These are phyloP conservation scores for Dicaeum eximium DNA, from an alignment of 2,113 vertebrate genomes.

Conservation along the genomic window DNA sequence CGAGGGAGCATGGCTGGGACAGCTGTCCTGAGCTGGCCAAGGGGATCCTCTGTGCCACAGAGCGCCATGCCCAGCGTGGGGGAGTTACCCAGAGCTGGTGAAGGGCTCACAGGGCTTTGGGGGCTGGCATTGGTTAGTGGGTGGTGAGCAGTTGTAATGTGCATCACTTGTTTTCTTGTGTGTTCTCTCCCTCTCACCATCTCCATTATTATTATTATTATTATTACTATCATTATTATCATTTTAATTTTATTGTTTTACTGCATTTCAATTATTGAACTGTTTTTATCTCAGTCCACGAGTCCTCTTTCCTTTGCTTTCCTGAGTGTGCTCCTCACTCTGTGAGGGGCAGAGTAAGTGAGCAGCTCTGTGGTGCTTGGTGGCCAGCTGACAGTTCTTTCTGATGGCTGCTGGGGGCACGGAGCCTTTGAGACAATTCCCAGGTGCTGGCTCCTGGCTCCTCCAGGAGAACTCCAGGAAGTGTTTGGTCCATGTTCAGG, in stretches of 20 bases:
- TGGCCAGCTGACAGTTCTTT: neutral
- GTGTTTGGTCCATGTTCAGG: neutral
- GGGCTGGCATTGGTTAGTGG: neutral
- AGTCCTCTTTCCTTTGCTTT: neutral
- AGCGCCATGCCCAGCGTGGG: neutral
- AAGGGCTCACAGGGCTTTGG: neutral
- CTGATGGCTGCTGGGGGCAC: neutral
- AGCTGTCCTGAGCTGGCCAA: neutral
- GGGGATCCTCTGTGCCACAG: accelerated
- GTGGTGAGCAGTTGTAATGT: neutral
- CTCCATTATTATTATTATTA: neutral
- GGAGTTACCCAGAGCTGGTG: neutral
- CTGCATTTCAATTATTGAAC: neutral
- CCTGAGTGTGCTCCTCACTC: neutral
- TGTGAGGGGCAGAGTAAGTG: too few species aligned
- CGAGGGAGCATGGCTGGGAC: neutral
- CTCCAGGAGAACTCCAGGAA: neutral
- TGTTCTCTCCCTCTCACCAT: neutral
- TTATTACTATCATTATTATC: too few species aligned
- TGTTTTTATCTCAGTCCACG: neutral
- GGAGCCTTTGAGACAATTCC: neutral
- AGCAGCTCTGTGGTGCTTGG: neutral
- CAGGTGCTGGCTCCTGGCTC: neutral
- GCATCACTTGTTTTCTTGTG: neutral
- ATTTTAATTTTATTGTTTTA: too few species aligned